phyloP scores from a whole-genome alignment of 2,797 vertebrate genomes.

The Bradypodion ventrale region DNA sequence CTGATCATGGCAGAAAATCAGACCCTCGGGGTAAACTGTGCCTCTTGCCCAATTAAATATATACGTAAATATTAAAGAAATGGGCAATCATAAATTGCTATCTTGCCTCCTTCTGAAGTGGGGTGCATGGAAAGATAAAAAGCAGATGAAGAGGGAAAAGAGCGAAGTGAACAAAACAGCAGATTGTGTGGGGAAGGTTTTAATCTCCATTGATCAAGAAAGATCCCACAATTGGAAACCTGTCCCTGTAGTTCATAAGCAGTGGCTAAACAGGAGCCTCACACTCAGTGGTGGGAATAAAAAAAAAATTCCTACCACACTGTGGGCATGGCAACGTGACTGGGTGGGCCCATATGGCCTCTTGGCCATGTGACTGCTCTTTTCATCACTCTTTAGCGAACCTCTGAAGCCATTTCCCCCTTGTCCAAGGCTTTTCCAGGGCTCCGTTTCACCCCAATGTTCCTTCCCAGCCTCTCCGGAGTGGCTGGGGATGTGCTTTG shows the following conservation, averaged over 20 bases:
- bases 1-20: conserved; percentile 73
- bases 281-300: too few species aligned
- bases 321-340: too few species aligned
- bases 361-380: too few species aligned
- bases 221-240: not conserved
- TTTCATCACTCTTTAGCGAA: too few species aligned
- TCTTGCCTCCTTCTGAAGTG: conserved; percentile 29
- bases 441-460: too few species aligned
- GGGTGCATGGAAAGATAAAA: accelerated
- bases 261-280: not conserved
- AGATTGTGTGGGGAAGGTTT: not conserved
- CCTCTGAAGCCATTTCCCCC: too few species aligned
- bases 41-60: conserved; percentile 62
- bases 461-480: too few species aligned
- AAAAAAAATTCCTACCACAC: too few species aligned
- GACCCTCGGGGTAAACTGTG: conserved; percentile 61
- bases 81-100: conserved; percentile 50
- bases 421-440: too few species aligned
- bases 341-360: too few species aligned
- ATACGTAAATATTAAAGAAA: not conserved
- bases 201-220: not conserved
- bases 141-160: too few species aligned
- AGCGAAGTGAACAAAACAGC: not conserved
- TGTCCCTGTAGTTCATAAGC: not conserved
- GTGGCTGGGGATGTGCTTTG: too few species aligned